Evolutionary conservation across 2,797 vertebrate species (phyloP).

Genomic region (Steatocranus sp.): DNA sequence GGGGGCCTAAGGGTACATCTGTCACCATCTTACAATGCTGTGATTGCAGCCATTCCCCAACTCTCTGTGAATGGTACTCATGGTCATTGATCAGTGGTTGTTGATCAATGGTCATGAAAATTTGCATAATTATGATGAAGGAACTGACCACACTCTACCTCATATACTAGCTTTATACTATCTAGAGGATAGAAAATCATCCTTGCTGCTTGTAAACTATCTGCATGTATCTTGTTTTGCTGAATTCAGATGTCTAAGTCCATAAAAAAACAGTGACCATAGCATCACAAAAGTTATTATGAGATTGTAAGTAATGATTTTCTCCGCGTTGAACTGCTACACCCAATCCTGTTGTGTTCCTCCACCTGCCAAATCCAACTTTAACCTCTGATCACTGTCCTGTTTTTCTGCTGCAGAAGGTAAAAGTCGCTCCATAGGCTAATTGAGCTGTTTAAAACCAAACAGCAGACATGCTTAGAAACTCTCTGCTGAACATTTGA

Average conservation of each 20-base stretch:
- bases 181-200: neutral
- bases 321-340: fast-evolving
- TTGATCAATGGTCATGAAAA: no score
- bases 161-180: no score
- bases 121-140: no score
- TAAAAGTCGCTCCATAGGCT: neutral
- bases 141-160: no score
- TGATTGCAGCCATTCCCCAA: no score
- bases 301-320: neutral
- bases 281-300: neutral
- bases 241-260: neutral
- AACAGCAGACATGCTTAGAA: neutral
- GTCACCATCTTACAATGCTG: neutral
- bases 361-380: neutral
- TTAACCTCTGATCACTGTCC: neutral
- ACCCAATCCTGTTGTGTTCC: neutral
- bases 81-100: no score
- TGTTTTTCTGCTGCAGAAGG: neutral
- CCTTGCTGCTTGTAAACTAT: neutral
- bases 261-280: neutral
- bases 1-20: neutral
- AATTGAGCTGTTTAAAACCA: neutral
- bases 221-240: neutral
- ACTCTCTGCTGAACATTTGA: neutral
- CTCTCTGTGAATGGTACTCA: no score